Conservation (phyloP, 1,140 invertebrate species). For the Acyrthosiphon pisum region DNA sequence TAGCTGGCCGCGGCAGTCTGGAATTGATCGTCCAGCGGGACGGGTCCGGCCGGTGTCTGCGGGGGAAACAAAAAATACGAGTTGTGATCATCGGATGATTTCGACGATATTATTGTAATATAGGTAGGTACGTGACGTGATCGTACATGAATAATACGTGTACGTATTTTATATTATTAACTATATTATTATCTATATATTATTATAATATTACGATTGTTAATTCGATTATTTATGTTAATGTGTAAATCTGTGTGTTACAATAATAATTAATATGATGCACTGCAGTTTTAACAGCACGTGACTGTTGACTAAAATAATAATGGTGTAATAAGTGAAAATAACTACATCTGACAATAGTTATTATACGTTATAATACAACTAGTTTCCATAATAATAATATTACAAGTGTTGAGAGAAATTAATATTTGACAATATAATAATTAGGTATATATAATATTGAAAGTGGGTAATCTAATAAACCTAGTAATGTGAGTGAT, state of each 20-base stretch:
- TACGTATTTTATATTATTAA: background rate
- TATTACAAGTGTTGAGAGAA: background rate
- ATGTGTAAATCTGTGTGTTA: background rate
- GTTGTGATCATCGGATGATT: background rate
- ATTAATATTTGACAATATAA: background rate
- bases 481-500: background rate
- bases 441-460: background rate
- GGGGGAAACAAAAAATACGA: background rate
- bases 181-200: too few species aligned
- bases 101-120: background rate
- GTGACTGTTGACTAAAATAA: background rate
- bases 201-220: background rate
- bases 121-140: too few species aligned
- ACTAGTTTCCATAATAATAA: background rate
- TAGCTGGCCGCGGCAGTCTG: conserved; percentile 16
- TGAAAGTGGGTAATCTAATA: background rate
- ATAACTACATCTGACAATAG: too few species aligned
- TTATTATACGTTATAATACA: background rate
- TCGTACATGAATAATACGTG: too few species aligned
- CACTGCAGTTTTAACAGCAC: background rate
- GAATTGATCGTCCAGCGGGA: conserved; percentile 11
- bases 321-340: background rate
- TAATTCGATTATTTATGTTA: background rate
- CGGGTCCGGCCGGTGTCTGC: background rate
- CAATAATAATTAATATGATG: background rate